A percentile compares a stretch with the other conserved stretches of the same genome.
phyloP scores from a whole-genome alignment of 2,113 vertebrate species.

The Cepphus grylle region DNA sequence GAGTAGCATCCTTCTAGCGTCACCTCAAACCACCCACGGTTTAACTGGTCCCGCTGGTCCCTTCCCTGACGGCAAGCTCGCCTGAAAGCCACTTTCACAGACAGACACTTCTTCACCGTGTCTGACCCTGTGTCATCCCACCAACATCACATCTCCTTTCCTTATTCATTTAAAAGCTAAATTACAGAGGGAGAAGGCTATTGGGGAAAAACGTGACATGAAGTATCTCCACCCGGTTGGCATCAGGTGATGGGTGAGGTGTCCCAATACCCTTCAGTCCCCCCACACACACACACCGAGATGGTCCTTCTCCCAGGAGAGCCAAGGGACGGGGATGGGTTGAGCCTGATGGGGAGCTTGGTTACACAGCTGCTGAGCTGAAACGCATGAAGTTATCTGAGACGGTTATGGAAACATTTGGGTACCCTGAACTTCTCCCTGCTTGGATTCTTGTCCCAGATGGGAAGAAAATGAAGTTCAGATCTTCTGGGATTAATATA shows the following conservation, averaged over 20 bases:
- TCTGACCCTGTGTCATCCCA: background rate
- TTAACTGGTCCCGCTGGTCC: background rate
- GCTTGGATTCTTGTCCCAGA: slow-evolving; percentile 66
- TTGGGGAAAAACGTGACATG: fast-evolving
- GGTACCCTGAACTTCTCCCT: slow-evolving; percentile 61
- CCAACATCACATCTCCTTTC: background rate
- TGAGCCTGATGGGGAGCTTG: background rate
- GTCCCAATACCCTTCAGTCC: background rate
- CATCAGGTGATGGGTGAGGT: background rate
- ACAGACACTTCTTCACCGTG: fast-evolving
- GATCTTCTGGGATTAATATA: slow-evolving; percentile 70
- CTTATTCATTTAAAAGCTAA: background rate
- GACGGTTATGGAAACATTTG: slow-evolving; percentile 62
- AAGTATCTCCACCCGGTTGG: background rate
- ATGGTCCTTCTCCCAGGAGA: background rate
- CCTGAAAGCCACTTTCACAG: background rate
- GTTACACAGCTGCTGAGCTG: slow-evolving; percentile 37
- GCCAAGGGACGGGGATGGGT: background rate
- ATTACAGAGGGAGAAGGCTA: background rate
- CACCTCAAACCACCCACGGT: background rate
- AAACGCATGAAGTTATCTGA: slow-evolving; percentile 26
- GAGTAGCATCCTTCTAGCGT: background rate
- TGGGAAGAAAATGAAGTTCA: slow-evolving; percentile 71
- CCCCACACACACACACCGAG: fast-evolving
- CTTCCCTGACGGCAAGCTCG: background rate